Evolutionary conservation across 1,140 invertebrate genomes (phyloP), one percentile per base, ranked within the genome.

Genomic region (Drosophila tsacasi): DNA sequence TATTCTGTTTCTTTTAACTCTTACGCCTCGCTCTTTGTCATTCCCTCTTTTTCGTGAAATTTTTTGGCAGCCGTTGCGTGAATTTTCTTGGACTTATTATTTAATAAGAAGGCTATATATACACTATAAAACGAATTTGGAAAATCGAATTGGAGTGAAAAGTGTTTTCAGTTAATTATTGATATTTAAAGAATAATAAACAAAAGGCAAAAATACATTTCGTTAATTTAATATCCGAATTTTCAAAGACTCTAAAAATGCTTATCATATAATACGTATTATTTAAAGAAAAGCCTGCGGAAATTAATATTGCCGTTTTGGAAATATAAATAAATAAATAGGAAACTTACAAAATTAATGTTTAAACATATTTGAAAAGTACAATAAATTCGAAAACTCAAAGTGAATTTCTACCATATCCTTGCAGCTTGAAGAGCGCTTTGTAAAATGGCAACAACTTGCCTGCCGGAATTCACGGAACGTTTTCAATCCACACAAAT

Each of bases 51-150:
- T 74, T 72, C 17, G 68, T 55, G 37, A 73, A 60, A 73, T 73
- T 72, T 74, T 74, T 74, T 74, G 71, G 71, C 71, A 74, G 72
- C 37, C 68, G 67, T 23, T 74, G 68, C 69, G 69, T 61, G 55
- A 61, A 13, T 73, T 69, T 73, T 35, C 67, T 59, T 47, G 55
- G 47, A 73, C 68, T 42, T 72, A 73, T 73, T 73, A 73, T 74
- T 74, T 32, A 60, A 74, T 71, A 72, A 72, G 47, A 69, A 52
- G 15, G 37, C 12, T 37, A 49, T 32, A 50, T 73, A 35, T 39
- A 39, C n/a, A 37, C 17, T 27, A 37, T 60, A 46, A 13, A 61
- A 32, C 13, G 23, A 37, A 23, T 12, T 27, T 37, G 30, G 27
- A 30, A 40, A 66, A 19, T 39, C 35, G 10, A 62, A 73, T 19